These are phyloP conservation scores for Poecilia picta DNA, from an alignment of 2,797 vertebrate genomes.

Conservation along the genomic window DNA sequence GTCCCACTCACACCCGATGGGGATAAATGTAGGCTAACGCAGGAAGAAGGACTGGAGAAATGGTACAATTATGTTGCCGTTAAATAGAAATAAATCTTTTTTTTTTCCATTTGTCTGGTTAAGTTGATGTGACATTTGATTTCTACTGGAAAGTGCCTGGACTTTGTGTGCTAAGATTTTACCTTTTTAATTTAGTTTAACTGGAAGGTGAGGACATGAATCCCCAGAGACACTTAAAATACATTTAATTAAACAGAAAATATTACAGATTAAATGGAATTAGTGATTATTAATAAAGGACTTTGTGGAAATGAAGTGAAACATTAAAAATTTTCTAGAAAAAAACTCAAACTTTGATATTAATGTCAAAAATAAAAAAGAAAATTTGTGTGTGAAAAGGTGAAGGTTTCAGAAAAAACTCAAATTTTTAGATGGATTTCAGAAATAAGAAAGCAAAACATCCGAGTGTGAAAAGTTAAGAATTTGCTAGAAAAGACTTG, in stretches of 20 bases:
- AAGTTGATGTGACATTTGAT: slow-evolving; percentile 22
- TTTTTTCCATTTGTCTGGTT: slow-evolving; percentile 21
- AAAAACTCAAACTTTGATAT: not conserved
- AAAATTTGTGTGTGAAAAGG: no score
- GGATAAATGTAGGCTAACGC: not conserved
- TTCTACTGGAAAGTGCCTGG: slow-evolving; percentile 42
- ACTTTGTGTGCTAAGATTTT: slow-evolving; percentile 30
- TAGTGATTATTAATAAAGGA: slow-evolving; percentile 48
- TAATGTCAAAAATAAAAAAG: not conserved
- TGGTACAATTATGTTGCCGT: not conserved
- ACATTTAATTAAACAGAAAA: no score
- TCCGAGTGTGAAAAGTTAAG: not conserved
- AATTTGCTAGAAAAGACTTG: no score
- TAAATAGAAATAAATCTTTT: not conserved
- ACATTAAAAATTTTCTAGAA: not conserved
- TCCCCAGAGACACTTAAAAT: slow-evolving; percentile 21
- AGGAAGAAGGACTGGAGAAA: not conserved
- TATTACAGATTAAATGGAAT: slow-evolving; percentile 47
- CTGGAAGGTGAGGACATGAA: slow-evolving; percentile 45
- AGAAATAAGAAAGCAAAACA: no score
- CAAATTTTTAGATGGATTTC: no score
- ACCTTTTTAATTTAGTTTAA: slow-evolving; percentile 37
- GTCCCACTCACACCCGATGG: not conserved
- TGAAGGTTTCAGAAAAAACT: no score
- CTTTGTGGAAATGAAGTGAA: slow-evolving; percentile 14